phyloP scores from a whole-genome alignment of 2,113 vertebrate genomes.

The Plotosus lineatus region DNA sequence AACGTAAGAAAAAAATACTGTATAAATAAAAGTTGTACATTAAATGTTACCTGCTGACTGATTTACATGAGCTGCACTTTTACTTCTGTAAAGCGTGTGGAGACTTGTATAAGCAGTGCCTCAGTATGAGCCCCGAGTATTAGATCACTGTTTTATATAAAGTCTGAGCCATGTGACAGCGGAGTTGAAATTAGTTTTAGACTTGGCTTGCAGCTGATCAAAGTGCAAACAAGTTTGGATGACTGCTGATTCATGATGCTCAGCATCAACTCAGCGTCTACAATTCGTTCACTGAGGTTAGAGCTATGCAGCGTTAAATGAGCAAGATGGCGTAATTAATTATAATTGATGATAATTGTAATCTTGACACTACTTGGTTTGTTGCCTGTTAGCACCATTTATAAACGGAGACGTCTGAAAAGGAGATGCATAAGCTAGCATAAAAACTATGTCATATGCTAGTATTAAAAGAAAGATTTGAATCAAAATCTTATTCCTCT shows the following conservation, averaged over 20 bases:
- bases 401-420: not conserved
- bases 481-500: not conserved
- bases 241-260: constrained; percentile 14
- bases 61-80: not conserved
- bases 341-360: constrained; percentile 7
- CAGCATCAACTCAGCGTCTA: constrained; percentile 24
- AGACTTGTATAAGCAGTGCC: not conserved
- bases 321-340: constrained; percentile 2
- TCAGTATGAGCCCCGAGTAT: not conserved
- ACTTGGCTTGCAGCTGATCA: not conserved
- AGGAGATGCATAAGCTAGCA: not conserved
- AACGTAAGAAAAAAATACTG: too few species aligned
- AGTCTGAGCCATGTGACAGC: not conserved
- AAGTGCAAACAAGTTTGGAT: not conserved
- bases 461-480: not conserved
- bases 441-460: not conserved
- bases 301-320: constrained; percentile 6
- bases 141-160: not conserved
- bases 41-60: not conserved
- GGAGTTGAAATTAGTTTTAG: not conserved
- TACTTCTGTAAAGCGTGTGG: not conserved
- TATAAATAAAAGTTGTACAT: not conserved
- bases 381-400: not conserved
- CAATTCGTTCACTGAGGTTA: not conserved
- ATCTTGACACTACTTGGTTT: not conserved